Base-by-base conservation (phyloP, 2,888 invertebrate species). In the Agrochola circellaris region DNA sequence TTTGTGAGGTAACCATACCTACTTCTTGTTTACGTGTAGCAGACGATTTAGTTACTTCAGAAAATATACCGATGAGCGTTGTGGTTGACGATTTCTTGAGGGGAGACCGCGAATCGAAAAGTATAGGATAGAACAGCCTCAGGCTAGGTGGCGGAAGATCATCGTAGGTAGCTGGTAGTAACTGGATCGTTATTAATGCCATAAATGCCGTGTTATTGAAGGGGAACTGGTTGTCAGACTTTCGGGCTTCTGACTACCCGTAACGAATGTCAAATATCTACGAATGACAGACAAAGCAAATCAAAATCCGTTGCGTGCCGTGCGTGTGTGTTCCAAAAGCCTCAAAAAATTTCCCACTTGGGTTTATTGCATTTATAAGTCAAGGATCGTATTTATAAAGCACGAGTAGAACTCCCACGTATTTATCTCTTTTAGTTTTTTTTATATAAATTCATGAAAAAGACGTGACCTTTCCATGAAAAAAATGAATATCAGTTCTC, bases 1-100 rank as follows among this genome's bases (percentile, higher is more conserved):
- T 96, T 95, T 90, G 82, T 95, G 45, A 96, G 96, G 96, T 95
- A 82, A 62, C 45, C 7, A 34, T 30, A 30, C 6, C 11, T 17
- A 15, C 7, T 30, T 34, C 11, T 42, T 42, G 5, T 30, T 65
- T 17, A 51, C 2, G 4, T 34, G 11, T 42, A 70, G 51, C 4
- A 56, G 11, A 80, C 2, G n/a, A 30, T 48, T 60, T 20, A 30
- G 30, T 30, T 23, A 17, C 8, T 42, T 60, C 5, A n/a, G 17
- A 51, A 56, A 48, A 26, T 78, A 30, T 30, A 8, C 9, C 13
- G 11, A 51, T 20, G 8, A 48, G 17, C 23, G 3, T 54, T 34
- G 4, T 1, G 51, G 30, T 38, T 8, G 34, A 74, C 17, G 34
- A 58, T 30, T 38, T 38, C 17, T 8, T 75, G 54, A 75, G 64